Conservation (phyloP, 2,113 vertebrate genomes). For the Noturus placidus region DNA sequence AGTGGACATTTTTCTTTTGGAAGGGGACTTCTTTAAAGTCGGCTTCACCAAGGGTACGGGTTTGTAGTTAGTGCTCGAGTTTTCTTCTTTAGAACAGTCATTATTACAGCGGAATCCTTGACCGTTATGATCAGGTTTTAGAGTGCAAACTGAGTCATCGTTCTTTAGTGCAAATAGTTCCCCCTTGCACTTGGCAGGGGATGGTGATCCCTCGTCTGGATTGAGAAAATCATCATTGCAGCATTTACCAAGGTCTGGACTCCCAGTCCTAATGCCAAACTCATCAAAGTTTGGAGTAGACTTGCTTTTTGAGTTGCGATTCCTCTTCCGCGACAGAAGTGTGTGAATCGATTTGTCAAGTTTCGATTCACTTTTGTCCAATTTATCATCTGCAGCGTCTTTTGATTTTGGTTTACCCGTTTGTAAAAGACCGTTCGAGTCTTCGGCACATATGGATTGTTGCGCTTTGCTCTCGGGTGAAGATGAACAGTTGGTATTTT, state of each 20-base stretch:
- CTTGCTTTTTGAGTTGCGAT: constrained; percentile 64
- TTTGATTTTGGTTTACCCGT: constrained; percentile 82
- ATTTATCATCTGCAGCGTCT: constrained; percentile 63
- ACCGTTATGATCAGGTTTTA: constrained; percentile 3
- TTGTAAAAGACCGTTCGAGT: constrained; percentile 81
- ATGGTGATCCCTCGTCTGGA: constrained; percentile 34
- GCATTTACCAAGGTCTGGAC: constrained; percentile 62
- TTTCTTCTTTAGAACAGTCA: constrained; percentile 8
- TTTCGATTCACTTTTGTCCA: constrained; percentile 79
- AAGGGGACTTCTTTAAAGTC: constrained; percentile 68
- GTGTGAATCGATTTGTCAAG: constrained; percentile 83
- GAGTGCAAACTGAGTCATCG: constrained; percentile 59
- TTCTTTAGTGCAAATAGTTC: constrained; percentile 67
- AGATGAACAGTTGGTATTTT: background rate
- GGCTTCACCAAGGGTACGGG: constrained; percentile 9
- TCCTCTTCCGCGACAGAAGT: constrained; percentile 77
- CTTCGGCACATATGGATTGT: constrained; percentile 54
- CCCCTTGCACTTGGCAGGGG: constrained; percentile 36
- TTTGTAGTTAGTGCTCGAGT: constrained; percentile 1
- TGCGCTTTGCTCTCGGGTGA: background rate
- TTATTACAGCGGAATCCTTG: constrained; percentile 10
- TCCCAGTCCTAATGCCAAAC: constrained; percentile 70
- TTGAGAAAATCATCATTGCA: constrained; percentile 64
- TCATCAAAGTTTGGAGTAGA: constrained; percentile 74
- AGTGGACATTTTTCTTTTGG: constrained; percentile 73